A percentile compares a stretch with the other conserved stretches of the same genome.
phyloP scores from a whole-genome alignment of 2,113 vertebrate genomes.

The Thunnus thynnus region DNA sequence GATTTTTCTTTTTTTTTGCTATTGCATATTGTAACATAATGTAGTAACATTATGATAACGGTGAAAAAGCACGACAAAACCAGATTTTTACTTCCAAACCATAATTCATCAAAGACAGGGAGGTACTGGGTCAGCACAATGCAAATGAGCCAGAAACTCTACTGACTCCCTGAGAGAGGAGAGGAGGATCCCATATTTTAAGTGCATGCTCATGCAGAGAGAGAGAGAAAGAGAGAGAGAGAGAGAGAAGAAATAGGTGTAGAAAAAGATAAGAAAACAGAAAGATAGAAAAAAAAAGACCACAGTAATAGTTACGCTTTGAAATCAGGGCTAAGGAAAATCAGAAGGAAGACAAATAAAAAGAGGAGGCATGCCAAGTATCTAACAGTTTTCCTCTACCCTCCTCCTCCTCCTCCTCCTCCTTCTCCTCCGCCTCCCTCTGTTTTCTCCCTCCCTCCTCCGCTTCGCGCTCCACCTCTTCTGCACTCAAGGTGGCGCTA shows the following conservation, averaged over 20 bases:
- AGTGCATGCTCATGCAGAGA: conserved; percentile 53
- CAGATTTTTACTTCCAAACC: not conserved
- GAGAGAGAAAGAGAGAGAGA: not conserved
- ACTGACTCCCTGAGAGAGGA: conserved; percentile 26
- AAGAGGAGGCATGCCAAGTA: conserved; percentile 75
- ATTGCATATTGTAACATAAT: not conserved
- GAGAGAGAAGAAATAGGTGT: conserved; percentile 5
- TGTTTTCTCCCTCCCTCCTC: conserved; percentile 69
- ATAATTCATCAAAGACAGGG: not conserved
- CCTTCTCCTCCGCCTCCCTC: conserved; percentile 54
- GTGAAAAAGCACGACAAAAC: not conserved
- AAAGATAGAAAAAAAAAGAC: conserved; percentile 2
- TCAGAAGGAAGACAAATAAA: conserved; percentile 1
- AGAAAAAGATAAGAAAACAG: not conserved
- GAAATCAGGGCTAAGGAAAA: conserved; percentile 14
- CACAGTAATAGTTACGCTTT: conserved; percentile 28
- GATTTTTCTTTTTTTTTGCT: not conserved
- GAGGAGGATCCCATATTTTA: conserved; percentile 39
- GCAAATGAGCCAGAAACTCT: conserved; percentile 2
- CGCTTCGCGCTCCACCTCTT: conserved; percentile 67
- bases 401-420: conserved; percentile 51
- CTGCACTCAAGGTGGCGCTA: conserved; percentile 73
- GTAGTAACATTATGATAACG: not conserved
- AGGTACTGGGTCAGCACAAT: not conserved
- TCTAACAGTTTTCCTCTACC: conserved; percentile 77